phyloP scores from a whole-genome alignment of 2,797 vertebrate genomes.

The Crenuchus spilurus region DNA sequence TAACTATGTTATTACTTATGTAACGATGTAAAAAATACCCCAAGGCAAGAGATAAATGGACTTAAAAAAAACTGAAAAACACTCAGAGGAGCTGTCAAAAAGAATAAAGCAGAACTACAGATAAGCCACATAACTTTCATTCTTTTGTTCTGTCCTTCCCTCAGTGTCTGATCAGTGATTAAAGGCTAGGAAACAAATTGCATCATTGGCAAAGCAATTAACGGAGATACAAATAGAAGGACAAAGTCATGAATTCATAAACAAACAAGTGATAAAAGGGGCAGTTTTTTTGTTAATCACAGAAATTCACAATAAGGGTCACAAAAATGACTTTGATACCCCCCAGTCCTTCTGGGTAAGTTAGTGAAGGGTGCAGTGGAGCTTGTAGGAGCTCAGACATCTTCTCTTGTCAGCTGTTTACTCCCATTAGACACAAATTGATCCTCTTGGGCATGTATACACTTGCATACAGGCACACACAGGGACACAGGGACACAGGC shows the following conservation, averaged over 20 bases:
- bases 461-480: background rate
- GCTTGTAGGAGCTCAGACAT: conserved; percentile 13
- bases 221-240: background rate
- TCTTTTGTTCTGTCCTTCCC: too few species aligned
- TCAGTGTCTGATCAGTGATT: too few species aligned
- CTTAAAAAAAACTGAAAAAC: too few species aligned
- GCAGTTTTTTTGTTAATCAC: too few species aligned
- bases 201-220: background rate
- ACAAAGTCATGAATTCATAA: background rate
- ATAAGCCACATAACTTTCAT: too few species aligned
- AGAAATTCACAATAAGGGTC: background rate
- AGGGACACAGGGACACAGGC: too few species aligned
- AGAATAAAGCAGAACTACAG: too few species aligned
- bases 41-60: too few species aligned
- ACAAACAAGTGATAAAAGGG: background rate
- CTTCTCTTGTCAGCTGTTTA: conserved; percentile 17
- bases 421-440: conserved; percentile 18
- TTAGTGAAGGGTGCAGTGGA: conserved; percentile 22
- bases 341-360: background rate
- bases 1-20: too few species aligned
- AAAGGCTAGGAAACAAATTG: background rate
- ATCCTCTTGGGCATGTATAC: background rate
- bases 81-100: too few species aligned
- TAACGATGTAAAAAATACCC: too few species aligned
- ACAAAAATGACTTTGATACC: conserved; percentile 19